These are phyloP conservation scores for Diprion similis DNA, from an alignment of 1,140 invertebrate genomes.

Conservation along the genomic window DNA sequence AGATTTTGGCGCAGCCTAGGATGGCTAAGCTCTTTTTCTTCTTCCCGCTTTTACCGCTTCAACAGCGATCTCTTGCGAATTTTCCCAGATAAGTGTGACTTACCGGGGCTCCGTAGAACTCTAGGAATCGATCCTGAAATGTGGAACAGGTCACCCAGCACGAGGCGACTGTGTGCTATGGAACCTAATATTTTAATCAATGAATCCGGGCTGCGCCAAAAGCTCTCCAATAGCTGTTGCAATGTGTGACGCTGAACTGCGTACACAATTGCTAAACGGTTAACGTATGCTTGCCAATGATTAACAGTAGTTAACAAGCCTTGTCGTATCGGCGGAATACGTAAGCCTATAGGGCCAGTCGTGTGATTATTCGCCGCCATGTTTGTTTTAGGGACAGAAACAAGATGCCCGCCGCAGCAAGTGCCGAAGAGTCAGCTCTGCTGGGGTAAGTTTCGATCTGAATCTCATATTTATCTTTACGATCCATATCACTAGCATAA, in stretches of 20 bases:
- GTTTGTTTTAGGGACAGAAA: constrained; percentile 68
- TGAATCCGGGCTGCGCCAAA: constrained; percentile 1
- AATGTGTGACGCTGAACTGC: neutral
- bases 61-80: neutral
- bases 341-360: constrained; percentile 49
- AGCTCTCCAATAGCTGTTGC: neutral
- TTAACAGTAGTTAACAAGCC: constrained; percentile 2
- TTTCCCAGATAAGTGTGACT: neutral
- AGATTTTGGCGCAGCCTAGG: too few species aligned
- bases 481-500: too few species aligned
- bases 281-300: neutral
- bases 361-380: constrained; percentile 56
- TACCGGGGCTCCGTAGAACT: neutral
- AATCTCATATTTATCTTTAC: constrained; percentile 18
- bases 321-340: constrained; percentile 30
- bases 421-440: constrained; percentile 73
- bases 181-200: neutral
- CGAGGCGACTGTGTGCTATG: neutral
- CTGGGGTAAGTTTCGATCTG: constrained; percentile 67
- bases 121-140: neutral
- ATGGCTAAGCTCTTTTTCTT: too few species aligned
- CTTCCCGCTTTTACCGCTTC: too few species aligned
- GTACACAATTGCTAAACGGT: neutral
- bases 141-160: neutral
- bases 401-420: constrained; percentile 72